These are phyloP conservation scores for Megaustenia siamemsis DNA, from an alignment of 2,888 invertebrate species.

Conservation along the genomic window DNA sequence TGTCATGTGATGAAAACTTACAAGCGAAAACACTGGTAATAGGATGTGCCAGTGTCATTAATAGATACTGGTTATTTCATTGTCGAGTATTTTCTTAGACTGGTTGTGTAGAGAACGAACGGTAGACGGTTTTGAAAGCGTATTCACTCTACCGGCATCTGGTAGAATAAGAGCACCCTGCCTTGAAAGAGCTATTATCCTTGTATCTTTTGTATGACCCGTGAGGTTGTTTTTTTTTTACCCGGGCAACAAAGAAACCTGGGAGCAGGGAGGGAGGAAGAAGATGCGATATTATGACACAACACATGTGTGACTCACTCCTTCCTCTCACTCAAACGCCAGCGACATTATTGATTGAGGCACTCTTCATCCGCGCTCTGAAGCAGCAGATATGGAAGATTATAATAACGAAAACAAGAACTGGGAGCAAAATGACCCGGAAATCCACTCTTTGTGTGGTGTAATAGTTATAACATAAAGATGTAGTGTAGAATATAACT, in stretches of 20 bases:
- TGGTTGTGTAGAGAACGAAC: too few species aligned
- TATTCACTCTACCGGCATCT: background rate
- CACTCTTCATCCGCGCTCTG: background rate
- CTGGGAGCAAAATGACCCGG: too few species aligned
- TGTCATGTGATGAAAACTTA: too few species aligned
- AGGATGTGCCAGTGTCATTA: background rate
- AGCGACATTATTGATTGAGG: slow-evolving; percentile 21
- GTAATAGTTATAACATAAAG: too few species aligned
- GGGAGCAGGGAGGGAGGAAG: background rate
- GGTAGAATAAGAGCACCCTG: background rate
- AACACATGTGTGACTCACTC: slow-evolving; percentile 22
- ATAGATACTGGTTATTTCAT: background rate
- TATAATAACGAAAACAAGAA: background rate
- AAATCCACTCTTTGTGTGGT: too few species aligned
- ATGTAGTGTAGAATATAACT: too few species aligned
- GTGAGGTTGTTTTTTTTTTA: background rate
- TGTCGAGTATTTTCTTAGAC: background rate
- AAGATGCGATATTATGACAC: slow-evolving; percentile 20
- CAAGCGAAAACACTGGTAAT: too few species aligned
- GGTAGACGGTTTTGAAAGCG: background rate
- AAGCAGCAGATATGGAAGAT: background rate
- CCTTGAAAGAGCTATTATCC: background rate
- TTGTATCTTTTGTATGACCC: background rate
- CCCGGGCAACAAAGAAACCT: background rate
- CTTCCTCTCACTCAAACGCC: background rate